Conservation (phyloP, 2,797 vertebrate species). For the Ctenosaura bakeri region DNA sequence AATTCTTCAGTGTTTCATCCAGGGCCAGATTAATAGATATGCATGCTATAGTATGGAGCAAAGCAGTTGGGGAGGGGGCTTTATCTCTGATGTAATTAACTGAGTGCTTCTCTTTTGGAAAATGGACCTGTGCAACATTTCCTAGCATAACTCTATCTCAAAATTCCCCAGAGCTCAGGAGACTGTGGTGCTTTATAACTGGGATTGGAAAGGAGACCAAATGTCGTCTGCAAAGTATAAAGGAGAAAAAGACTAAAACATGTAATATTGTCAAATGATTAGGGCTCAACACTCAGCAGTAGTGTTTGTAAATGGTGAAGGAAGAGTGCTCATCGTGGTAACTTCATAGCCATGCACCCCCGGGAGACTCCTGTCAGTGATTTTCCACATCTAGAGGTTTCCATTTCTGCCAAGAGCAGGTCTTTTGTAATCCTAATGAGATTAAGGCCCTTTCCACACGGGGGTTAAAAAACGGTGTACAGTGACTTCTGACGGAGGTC, state of each 20-base stretch:
- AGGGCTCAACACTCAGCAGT: neutral
- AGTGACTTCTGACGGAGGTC: no score
- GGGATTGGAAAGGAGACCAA: neutral
- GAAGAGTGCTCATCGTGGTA: neutral
- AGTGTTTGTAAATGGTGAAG: neutral
- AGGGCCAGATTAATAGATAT: constrained; percentile 24
- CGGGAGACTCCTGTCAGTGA: neutral
- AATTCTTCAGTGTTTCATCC: constrained; percentile 6
- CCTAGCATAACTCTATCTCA: neutral
- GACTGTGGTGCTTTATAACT: neutral
- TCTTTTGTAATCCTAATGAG: neutral
- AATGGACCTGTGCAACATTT: neutral
- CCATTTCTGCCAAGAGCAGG: neutral
- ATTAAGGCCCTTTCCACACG: no score
- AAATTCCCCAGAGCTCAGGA: constrained; percentile 25
- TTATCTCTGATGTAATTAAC: constrained; percentile 4
- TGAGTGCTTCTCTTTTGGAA: neutral
- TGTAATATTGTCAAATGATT: neutral
- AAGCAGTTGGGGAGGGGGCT: neutral
- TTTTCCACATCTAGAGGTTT: neutral
- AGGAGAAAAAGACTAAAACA: neutral
- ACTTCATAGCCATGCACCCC: neutral
- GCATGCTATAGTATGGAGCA: neutral
- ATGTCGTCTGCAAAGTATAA: neutral
- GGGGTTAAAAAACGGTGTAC: no score